Conservation (phyloP, 2,888 invertebrate genomes). For the Acleris emargana region DNA sequence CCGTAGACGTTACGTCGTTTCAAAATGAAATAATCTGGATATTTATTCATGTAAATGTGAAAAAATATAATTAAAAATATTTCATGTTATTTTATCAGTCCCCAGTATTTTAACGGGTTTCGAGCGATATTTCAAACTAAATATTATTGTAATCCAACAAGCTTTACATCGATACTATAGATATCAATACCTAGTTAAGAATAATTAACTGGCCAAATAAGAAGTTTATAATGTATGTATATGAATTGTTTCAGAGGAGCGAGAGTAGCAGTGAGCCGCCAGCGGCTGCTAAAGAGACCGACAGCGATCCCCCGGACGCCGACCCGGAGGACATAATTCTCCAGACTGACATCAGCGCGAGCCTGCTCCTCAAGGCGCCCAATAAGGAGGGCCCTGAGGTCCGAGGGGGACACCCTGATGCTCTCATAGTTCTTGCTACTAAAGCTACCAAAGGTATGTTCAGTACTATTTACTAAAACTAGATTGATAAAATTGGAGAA, state of each 20-base stretch:
- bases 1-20: too few relatives aligned
- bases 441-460: slow-evolving; percentile 93
- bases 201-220: neutral
- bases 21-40: too few relatives aligned
- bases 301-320: slow-evolving; percentile 45
- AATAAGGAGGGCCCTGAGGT: slow-evolving; percentile 95
- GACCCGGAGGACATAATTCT: slow-evolving; percentile 86
- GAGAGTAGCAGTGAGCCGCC: slow-evolving; percentile 64
- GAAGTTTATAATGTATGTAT: neutral
- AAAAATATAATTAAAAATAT: too few relatives aligned
- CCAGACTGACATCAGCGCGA: slow-evolving; percentile 91
- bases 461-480: neutral
- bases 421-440: slow-evolving; percentile 97
- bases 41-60: too few relatives aligned
- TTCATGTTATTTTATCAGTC: too few relatives aligned
- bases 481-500: too few relatives aligned
- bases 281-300: slow-evolving; percentile 45
- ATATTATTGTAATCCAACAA: too few relatives aligned
- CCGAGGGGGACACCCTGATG: slow-evolving; percentile 96
- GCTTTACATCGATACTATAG: too few relatives aligned
- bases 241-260: slow-evolving; percentile 56
- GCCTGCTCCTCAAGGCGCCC: slow-evolving; percentile 91
- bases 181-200: too few relatives aligned
- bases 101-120: too few relatives aligned
- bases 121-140: too few relatives aligned